Evolutionary conservation across 2,888 invertebrate genomes (phyloP).

Genomic region (Drosophila atripex): DNA sequence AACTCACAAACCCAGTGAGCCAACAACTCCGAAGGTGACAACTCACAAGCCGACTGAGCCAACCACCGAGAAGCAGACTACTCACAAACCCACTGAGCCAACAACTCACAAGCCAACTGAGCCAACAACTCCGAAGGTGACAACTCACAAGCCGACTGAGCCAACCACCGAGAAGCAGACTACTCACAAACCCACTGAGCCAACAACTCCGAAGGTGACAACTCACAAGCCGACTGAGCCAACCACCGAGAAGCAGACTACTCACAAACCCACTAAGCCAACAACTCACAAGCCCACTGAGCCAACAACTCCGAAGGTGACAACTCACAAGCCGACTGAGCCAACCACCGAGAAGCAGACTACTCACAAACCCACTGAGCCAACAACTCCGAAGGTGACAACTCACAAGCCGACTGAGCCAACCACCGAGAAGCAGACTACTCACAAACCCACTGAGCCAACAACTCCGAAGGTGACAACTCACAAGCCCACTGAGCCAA

Average conservation of each 20-base stretch:
- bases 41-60: conserved; percentile 1
- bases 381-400: background rate
- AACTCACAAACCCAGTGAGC: conserved; percentile 1
- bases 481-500: conserved; percentile 1
- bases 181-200: background rate
- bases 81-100: background rate
- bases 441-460: background rate
- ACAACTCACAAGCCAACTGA: background rate
- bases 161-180: background rate
- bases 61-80: background rate
- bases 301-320: background rate
- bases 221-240: conserved; percentile 2
- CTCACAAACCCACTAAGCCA: background rate
- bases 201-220: background rate
- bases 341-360: background rate
- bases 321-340: background rate
- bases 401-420: background rate
- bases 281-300: background rate
- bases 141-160: background rate
- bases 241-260: conserved; percentile 1
- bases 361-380: background rate
- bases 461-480: conserved; percentile 4
- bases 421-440: background rate
- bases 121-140: background rate
- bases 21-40: conserved; percentile 4